A percentile compares a stretch with the other conserved stretches of the same genome.
Evolutionary conservation across 2,797 vertebrate species (phyloP).

Genomic region (Sebastes aleutianus): DNA sequence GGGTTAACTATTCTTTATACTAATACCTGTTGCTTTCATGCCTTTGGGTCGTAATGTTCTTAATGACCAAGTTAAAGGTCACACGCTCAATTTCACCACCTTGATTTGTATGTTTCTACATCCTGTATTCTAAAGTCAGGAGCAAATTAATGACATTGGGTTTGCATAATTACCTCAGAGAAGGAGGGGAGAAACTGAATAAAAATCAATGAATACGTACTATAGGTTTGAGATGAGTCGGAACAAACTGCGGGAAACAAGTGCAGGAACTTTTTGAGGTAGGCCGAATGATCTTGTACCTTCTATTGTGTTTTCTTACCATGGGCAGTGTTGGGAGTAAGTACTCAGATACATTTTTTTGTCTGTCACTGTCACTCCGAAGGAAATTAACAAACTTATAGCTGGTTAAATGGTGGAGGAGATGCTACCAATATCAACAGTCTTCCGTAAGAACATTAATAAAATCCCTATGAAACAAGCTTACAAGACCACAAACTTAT

Average conservation of each 20-base stretch:
- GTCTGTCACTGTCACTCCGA: too few relatives aligned
- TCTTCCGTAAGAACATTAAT: too few relatives aligned
- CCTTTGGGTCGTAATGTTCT: not conserved
- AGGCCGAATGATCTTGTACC: not conserved
- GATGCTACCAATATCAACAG: too few relatives aligned
- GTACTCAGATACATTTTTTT: too few relatives aligned
- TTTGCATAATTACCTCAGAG: constrained; percentile 29
- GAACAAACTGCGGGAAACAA: not conserved
- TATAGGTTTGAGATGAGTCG: not conserved
- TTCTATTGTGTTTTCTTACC: not conserved
- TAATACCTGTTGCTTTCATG: not conserved
- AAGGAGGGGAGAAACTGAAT: not conserved
- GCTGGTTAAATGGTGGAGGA: too few relatives aligned
- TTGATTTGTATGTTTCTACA: constrained; percentile 25
- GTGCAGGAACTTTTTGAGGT: not conserved
- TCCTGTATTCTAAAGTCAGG: not conserved
- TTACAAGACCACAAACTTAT: too few relatives aligned
- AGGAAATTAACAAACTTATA: too few relatives aligned
- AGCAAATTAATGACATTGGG: not conserved
- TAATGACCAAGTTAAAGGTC: not conserved
- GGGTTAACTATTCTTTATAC: not conserved
- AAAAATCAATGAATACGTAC: not conserved
- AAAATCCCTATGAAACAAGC: too few relatives aligned
- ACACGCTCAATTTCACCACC: constrained; percentile 13
- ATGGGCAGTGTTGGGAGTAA: too few relatives aligned